Conservation (phyloP, 2,888 invertebrate genomes). For the Hirtodrosophila alboralis region DNA sequence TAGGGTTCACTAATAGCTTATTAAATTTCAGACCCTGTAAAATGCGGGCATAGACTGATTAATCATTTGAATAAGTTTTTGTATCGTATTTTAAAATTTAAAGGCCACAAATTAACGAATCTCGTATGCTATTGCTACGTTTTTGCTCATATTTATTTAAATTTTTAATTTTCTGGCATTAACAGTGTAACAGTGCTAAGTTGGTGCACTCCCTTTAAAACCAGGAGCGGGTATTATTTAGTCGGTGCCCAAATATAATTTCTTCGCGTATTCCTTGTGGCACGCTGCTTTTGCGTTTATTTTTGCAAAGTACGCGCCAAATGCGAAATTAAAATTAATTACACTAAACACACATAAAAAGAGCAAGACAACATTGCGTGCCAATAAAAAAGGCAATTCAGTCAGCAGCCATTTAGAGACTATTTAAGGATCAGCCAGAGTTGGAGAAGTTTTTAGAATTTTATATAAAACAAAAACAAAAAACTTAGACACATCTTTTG, state of each 20-base stretch:
- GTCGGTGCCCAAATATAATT: background rate
- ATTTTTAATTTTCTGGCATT: too few species aligned
- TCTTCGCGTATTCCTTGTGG: slow-evolving; percentile 11
- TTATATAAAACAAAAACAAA: background rate
- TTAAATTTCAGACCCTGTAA: too few species aligned
- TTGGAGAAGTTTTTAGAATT: slow-evolving; percentile 5
- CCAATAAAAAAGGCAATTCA: slow-evolving; percentile 17
- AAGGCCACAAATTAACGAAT: too few species aligned
- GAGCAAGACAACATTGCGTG: slow-evolving; percentile 39
- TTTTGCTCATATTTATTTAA: too few species aligned
- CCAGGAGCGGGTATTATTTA: background rate
- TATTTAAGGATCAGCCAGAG: slow-evolving; percentile 48
- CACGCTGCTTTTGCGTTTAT: slow-evolving; percentile 36
- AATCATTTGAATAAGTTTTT: too few species aligned
- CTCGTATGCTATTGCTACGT: too few species aligned
- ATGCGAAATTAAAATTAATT: slow-evolving; percentile 67
- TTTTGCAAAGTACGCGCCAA: slow-evolving; percentile 52
- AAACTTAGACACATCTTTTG: background rate
- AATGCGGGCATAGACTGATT: too few species aligned
- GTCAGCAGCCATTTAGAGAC: slow-evolving; percentile 20
- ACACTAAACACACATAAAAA: slow-evolving; percentile 33
- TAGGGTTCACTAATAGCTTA: too few species aligned
- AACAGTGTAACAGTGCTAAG: too few species aligned
- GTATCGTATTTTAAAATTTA: too few species aligned
- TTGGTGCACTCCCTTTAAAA: too few species aligned